Evolutionary conservation across 1,140 invertebrate genomes (phyloP), one percentile per base, ranked within the genome.

Genomic region (Pissodes strobi): DNA sequence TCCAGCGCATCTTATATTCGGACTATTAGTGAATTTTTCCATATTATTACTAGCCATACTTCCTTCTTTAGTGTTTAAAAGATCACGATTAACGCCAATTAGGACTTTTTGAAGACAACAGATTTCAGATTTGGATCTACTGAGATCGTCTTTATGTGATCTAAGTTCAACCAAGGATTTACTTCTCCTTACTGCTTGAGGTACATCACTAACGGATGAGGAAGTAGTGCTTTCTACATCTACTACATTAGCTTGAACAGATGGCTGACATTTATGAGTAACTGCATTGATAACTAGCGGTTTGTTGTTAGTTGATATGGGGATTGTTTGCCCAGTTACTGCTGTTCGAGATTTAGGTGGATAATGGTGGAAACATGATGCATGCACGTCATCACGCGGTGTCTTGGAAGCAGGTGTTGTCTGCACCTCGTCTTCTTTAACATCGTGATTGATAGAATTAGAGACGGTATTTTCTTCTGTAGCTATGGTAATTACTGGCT

Each of bases 21-120:
- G 59, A 15, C 19, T 37, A 41, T 68, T 68, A 2, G 34, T 34
- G 23, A 37, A 69, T 43, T 66, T 70, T 17, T 66, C 56, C 17
- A 68, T 22, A 12, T 51, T 45, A 22, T 43, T 27, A 21, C 39
- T 59, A 34, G 22, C 48, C 4, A 49, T 12, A 38, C 63, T 65
- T 12, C 22, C 37, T 5, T 18, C 60, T 4, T 41, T 62, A 1
- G 23, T 48, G 9, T 37, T 8, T 13, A 17, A 3, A 18, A 10
- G 1, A 38, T 19, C 27, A 30, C n/a, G 21, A 2, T 46, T 46
- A 17, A 27, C 13, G 4, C 8, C 2, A 12, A 2, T 41, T 27
- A 27, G 15, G 43, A 15, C 25, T n/a, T 21, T 25, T 18, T 53
- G n/a, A 19, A 17, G 4, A 39, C 51, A 25, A 15, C 52, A 43